Evolutionary conservation across 2,113 vertebrate genomes (phyloP).

Genomic region (Nesoenas mayeri): DNA sequence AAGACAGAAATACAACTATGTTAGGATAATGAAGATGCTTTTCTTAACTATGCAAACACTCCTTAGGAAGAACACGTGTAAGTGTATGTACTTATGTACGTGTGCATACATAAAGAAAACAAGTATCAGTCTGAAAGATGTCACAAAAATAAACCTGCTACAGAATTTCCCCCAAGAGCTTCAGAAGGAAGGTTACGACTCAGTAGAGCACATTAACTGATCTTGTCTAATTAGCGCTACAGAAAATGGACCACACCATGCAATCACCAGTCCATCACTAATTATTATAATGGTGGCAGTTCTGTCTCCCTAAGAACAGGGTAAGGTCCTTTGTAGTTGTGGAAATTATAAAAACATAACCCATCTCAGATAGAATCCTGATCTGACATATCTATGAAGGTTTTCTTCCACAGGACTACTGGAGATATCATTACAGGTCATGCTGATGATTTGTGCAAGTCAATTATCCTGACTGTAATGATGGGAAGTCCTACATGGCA

Average conservation of each 20-base stretch:
- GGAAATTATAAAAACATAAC: background rate
- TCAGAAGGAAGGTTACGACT: background rate
- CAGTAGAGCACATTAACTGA: background rate
- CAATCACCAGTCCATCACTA: background rate
- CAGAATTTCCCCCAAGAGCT: background rate
- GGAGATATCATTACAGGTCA: background rate
- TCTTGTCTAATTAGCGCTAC: background rate
- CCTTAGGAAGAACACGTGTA: background rate
- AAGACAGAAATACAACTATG: background rate
- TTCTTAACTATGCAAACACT: background rate
- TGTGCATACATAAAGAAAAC: background rate
- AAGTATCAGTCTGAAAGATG: background rate
- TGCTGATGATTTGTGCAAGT: background rate
- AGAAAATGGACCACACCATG: background rate
- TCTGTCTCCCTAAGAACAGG: background rate
- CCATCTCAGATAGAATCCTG: background rate
- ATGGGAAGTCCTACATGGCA: background rate
- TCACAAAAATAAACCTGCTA: background rate
- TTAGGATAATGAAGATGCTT: background rate
- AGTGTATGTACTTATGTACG: fast-evolving
- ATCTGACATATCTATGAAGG: background rate
- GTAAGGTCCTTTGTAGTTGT: background rate
- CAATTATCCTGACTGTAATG: background rate
- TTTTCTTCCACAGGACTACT: background rate
- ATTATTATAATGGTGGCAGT: background rate